phyloP scores from a whole-genome alignment of 2,888 invertebrate species.

The Ischnus inquisitorius region DNA sequence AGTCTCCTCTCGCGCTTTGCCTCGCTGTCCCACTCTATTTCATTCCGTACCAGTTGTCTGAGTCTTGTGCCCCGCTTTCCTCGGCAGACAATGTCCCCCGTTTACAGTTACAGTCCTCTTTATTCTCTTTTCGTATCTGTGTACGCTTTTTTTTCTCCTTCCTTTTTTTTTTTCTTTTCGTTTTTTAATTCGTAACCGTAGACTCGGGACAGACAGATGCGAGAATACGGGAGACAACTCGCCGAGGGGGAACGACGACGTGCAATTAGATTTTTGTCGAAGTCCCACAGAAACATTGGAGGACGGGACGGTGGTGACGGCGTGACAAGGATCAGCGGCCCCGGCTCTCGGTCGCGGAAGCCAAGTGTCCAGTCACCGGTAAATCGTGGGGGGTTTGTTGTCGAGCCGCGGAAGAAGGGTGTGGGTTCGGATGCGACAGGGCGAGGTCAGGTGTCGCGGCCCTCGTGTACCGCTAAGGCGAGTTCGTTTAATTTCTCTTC shows the following conservation, averaged over 20 bases:
- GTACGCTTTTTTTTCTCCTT: slow-evolving; percentile 6
- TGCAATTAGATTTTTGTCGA: slow-evolving; percentile 69
- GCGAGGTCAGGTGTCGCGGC: slow-evolving; percentile 67
- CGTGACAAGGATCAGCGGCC: slow-evolving; percentile 20
- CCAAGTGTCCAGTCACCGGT: slow-evolving; percentile 57
- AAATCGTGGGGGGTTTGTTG: slow-evolving; percentile 27
- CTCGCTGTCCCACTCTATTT: slow-evolving; percentile 15
- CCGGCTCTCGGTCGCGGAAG: neutral
- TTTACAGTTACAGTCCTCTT: slow-evolving; percentile 14
- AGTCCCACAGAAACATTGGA: slow-evolving; percentile 62
- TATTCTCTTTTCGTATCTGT: slow-evolving; percentile 24
- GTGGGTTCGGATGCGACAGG: slow-evolving; percentile 34
- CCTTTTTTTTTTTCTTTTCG: slow-evolving; percentile 1
- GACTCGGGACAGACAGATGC: slow-evolving; percentile 64
- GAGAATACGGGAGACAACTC: slow-evolving; percentile 45
- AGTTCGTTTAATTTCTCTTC: slow-evolving; percentile 59
- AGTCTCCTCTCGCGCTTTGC: slow-evolving; percentile 21
- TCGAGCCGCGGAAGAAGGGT: slow-evolving; percentile 28
- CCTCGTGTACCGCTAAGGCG: slow-evolving; percentile 28
- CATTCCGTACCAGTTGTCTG: slow-evolving; percentile 23
- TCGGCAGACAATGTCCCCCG: slow-evolving; percentile 23
- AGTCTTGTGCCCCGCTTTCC: slow-evolving; percentile 18
- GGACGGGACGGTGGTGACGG: slow-evolving; percentile 12
- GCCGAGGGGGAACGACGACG: slow-evolving; percentile 22
- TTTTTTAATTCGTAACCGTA: slow-evolving; percentile 13